Evolutionary conservation across 2,888 invertebrate species (phyloP).

Genomic region (Rhimphoctona megacephalus): DNA sequence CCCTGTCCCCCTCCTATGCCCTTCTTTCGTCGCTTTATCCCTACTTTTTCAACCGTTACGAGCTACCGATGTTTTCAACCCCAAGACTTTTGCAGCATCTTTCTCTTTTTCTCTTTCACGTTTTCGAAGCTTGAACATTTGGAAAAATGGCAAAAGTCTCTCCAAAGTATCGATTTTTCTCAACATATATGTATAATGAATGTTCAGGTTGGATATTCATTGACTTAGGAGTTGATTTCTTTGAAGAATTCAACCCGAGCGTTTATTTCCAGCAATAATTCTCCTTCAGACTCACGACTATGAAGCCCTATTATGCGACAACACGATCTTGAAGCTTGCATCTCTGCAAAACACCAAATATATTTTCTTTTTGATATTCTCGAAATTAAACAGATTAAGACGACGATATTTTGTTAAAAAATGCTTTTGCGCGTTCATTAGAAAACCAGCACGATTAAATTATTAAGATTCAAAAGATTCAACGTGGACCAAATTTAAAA

Average conservation of each 20-base stretch:
- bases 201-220: conserved; percentile 17
- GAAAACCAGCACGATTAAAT: not conserved
- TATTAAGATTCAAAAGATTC: not conserved
- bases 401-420: not conserved
- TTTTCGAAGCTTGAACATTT: conserved; percentile 34
- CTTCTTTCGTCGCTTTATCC: conserved; percentile 17
- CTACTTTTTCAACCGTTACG: conserved; percentile 23
- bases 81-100: conserved; percentile 27
- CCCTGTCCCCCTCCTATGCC: not conserved
- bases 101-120: conserved; percentile 6
- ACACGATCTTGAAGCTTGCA: not conserved
- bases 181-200: not conserved
- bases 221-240: conserved; percentile 50
- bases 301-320: not conserved
- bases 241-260: conserved; percentile 14
- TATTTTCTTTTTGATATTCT: not conserved
- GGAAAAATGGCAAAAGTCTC: conserved; percentile 62
- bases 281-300: too few relatives aligned
- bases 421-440: not conserved
- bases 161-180: conserved; percentile 57
- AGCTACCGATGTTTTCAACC: conserved; percentile 41
- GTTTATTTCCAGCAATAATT: not conserved
- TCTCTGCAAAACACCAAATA: not conserved
- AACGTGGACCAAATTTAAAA: not conserved
- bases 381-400: not conserved